Percentiles rank a stretch among this genome's conserved stretches.
Evolutionary conservation across 2,113 vertebrate species (phyloP).

Genomic region (Oryzias javanicus): DNA sequence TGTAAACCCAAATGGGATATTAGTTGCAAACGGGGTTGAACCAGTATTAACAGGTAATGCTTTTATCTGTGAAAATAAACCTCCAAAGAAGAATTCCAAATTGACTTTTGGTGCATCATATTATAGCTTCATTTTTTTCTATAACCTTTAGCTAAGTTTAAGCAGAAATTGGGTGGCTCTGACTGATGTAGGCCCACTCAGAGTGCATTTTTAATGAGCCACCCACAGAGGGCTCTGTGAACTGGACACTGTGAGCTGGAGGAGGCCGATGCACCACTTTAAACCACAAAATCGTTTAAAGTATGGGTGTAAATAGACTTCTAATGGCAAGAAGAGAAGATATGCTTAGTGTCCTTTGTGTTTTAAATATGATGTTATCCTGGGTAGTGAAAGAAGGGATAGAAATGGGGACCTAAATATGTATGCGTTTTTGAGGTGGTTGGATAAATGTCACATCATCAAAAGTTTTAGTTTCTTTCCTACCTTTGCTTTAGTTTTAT

Average conservation of each 20-base stretch:
- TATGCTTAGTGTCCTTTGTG: neutral
- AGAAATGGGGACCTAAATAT: too few relatives aligned
- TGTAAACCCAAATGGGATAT: neutral
- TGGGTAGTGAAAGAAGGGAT: neutral
- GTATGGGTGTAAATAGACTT: constrained; percentile 1
- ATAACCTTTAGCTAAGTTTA: constrained; percentile 19
- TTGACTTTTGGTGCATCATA: too few relatives aligned
- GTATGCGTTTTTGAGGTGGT: too few relatives aligned
- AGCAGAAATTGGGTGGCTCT: constrained; percentile 12
- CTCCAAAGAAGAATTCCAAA: too few relatives aligned
- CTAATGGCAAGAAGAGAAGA: neutral
- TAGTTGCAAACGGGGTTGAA: neutral
- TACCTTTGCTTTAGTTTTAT: constrained; percentile 3
- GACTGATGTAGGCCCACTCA: constrained; percentile 29
- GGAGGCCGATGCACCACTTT: constrained; percentile 32
- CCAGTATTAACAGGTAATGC: too few relatives aligned
- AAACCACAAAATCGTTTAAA: constrained; percentile 21
- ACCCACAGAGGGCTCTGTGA: constrained; percentile 18
- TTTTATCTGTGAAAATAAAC: too few relatives aligned
- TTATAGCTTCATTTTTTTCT: neutral
- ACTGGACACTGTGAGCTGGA: constrained; percentile 2
- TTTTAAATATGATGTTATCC: neutral
- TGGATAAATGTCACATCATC: too few relatives aligned
- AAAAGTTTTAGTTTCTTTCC: neutral
- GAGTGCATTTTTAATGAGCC: constrained; percentile 34